These are phyloP conservation scores for Oreonectes daqikongensis DNA, from an alignment of 2,797 vertebrate species.

Conservation along the genomic window DNA sequence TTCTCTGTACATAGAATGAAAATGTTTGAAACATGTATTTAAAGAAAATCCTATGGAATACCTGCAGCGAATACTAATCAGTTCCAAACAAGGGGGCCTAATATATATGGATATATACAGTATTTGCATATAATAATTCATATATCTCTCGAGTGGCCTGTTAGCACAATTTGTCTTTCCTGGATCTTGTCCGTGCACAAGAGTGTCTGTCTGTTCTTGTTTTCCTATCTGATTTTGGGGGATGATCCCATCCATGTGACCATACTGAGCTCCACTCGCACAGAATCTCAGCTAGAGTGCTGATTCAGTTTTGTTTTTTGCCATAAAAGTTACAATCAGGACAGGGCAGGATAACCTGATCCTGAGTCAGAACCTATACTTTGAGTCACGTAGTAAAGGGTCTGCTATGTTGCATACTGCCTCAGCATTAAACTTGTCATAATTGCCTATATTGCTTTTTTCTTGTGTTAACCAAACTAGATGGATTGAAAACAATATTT, in stretches of 20 bases:
- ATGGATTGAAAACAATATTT: neutral
- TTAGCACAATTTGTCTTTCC: slow-evolving; percentile 55
- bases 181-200: slow-evolving; percentile 52
- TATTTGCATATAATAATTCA: slow-evolving; percentile 68
- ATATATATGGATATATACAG: slow-evolving; percentile 62
- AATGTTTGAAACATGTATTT: slow-evolving; percentile 67
- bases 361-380: slow-evolving; percentile 14
- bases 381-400: slow-evolving; percentile 5
- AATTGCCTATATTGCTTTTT: slow-evolving; percentile 47
- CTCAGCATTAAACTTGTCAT: slow-evolving; percentile 70
- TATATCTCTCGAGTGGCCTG: slow-evolving; percentile 65
- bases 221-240: slow-evolving; percentile 33
- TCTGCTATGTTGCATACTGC: slow-evolving; percentile 68
- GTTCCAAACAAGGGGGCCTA: slow-evolving; percentile 56
- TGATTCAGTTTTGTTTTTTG: slow-evolving; percentile 24
- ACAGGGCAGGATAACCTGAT: slow-evolving; percentile 4
- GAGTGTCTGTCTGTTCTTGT: slow-evolving; percentile 57
- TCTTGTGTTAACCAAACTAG: slow-evolving; percentile 11
- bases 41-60: slow-evolving; percentile 67
- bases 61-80: slow-evolving; percentile 66
- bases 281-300: neutral
- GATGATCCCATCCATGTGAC: slow-evolving; percentile 36
- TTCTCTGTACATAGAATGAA: slow-evolving; percentile 56
- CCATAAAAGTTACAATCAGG: slow-evolving; percentile 15
- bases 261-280: slow-evolving; percentile 24